Evolutionary conservation across 2,113 vertebrate species (phyloP).

Genomic region (Oreochromis aureus): DNA sequence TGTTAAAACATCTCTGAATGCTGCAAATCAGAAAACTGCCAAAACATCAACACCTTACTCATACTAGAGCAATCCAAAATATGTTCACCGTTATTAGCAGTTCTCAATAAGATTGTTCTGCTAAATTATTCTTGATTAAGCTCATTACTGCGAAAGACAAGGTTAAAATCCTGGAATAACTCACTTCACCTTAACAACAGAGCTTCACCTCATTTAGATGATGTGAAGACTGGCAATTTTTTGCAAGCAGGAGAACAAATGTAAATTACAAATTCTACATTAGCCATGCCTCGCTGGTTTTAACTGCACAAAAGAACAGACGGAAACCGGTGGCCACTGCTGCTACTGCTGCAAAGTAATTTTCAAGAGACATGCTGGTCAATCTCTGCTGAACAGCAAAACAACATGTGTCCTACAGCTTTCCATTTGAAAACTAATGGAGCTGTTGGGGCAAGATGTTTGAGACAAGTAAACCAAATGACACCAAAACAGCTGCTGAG

Average conservation of each 20-base stretch:
- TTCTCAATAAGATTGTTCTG: background rate
- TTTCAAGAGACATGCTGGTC: conserved; percentile 24
- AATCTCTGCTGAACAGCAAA: conserved; percentile 25
- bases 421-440: conserved; percentile 37
- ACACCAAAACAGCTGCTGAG: conserved; percentile 37
- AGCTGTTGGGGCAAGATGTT: conserved; percentile 5
- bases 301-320: conserved; percentile 18
- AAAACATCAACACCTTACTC: background rate
- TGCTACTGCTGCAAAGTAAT: background rate
- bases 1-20: background rate
- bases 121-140: conserved; percentile 14
- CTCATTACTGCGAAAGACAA: background rate
- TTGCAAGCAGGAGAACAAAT: background rate
- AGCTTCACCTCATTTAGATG: conserved; percentile 13
- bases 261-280: conserved; percentile 19
- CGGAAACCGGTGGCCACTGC: background rate
- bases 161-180: background rate
- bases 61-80: background rate
- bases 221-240: conserved; percentile 8
- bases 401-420: conserved; percentile 47
- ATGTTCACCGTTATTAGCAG: background rate
- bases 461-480: conserved; percentile 22
- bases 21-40: background rate
- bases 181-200: conserved; percentile 9
- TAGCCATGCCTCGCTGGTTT: background rate